Conservation (phyloP, 2,113 vertebrate species). For the Carlito syrichta region DNA sequence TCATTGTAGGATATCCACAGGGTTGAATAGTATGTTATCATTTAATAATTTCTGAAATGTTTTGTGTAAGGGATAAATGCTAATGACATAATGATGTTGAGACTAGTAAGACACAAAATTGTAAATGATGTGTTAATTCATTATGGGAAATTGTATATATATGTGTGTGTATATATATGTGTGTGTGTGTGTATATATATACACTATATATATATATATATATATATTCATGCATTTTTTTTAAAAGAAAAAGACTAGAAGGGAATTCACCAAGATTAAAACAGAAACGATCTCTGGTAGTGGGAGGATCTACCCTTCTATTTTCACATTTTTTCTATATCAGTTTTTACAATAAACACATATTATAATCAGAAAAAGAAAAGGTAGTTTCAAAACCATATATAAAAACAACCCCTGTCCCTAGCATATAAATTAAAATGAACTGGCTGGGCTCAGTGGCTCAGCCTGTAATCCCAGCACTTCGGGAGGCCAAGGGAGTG, state of each 20-base stretch:
- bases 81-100: not conserved
- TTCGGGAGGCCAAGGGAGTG: not conserved
- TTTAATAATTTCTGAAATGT: not conserved
- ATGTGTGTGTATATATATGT: too few relatives aligned
- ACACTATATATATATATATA: too few relatives aligned
- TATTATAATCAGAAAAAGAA: not conserved
- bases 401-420: not conserved
- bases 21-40: not conserved
- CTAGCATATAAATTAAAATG: not conserved
- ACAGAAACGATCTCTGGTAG: not conserved
- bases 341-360: not conserved
- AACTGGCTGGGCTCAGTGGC: not conserved
- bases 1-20: not conserved
- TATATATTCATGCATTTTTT: not conserved
- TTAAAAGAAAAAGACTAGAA: not conserved
- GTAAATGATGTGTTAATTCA: not conserved
- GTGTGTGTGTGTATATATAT: too few relatives aligned
- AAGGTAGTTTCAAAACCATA: not conserved
- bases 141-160: not conserved
- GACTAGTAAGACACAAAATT: not conserved
- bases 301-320: not conserved
- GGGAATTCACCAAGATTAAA: conserved; percentile 34
- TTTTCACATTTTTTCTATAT: not conserved
- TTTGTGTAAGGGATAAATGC: not conserved
- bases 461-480: not conserved